A percentile compares a stretch with the other conserved stretches of the same genome.
phyloP scores from a whole-genome alignment of 30 jellyfish, hydroid and myxozoan genomes.

The Aurelia aurita complex sp. Pacific region DNA sequence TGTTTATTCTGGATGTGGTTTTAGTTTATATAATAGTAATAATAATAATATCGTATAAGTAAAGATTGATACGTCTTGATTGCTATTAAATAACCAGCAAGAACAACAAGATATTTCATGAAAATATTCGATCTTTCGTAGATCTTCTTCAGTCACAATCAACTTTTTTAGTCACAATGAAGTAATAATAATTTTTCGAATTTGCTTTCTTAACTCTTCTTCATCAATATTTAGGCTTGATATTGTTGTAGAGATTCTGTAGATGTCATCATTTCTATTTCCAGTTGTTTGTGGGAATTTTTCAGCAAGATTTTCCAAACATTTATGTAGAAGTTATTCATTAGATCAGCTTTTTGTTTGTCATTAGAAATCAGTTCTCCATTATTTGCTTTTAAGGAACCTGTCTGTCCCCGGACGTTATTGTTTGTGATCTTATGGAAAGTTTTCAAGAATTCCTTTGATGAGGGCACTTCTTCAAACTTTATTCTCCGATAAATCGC shows the following conservation, averaged over 20 bases:
- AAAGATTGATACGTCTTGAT: too few species aligned
- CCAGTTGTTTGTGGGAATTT: constrained; percentile 12
- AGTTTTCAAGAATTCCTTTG: constrained; percentile 35
- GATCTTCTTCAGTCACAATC: too few species aligned
- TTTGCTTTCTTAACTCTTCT: constrained; percentile 17
- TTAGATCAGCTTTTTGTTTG: constrained; percentile 5
- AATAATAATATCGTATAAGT: too few species aligned
- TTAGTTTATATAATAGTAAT: too few species aligned
- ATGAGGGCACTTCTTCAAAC: constrained; percentile 20
- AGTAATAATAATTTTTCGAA: constrained; percentile 8
- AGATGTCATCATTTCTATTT: constrained; percentile 24
- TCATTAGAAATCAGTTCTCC: constrained; percentile 11
- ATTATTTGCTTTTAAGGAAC: constrained; percentile 36
- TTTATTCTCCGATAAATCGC: constrained; percentile 24
- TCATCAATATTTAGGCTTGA: neutral
- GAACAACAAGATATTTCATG: too few species aligned
- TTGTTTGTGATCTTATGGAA: constrained; percentile 34
- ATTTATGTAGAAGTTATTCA: constrained; percentile 45
- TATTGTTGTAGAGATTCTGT: constrained; percentile 58
- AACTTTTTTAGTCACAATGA: too few species aligned
- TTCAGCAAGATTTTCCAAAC: constrained; percentile 52
- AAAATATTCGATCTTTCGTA: too few species aligned
- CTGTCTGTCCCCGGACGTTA: constrained; percentile 10
- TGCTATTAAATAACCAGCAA: too few species aligned
- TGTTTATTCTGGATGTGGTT: too few species aligned